Conservation (phyloP, 2,888 invertebrate genomes). For the Metopia argyrocephala region DNA sequence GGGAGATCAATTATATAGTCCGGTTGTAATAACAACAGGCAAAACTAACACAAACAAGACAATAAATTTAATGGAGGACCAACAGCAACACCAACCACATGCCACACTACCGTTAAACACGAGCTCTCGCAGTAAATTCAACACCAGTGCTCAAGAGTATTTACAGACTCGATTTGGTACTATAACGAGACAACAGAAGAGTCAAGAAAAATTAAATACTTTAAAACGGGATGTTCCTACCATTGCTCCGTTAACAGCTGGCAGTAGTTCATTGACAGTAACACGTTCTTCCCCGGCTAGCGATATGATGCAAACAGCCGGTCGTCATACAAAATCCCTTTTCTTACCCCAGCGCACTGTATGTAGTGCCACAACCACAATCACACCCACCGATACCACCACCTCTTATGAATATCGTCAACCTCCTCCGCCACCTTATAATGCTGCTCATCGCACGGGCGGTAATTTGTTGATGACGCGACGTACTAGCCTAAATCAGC, state of each 20-base stretch:
- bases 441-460: conserved; percentile 67
- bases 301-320: conserved; percentile 59
- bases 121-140: conserved; percentile 67
- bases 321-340: conserved; percentile 65
- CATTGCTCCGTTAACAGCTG: conserved; percentile 35
- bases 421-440: conserved; percentile 71
- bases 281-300: conserved; percentile 62
- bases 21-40: conserved; percentile 53
- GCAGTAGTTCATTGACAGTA: conserved; percentile 63
- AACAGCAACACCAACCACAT: conserved; percentile 61
- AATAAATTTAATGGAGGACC: conserved; percentile 68
- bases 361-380: conserved; percentile 55
- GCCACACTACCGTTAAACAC: conserved; percentile 51
- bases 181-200: conserved; percentile 49
- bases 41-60: conserved; percentile 62
- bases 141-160: conserved; percentile 69
- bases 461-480: conserved; percentile 59
- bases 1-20: conserved; percentile 64
- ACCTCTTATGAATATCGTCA: conserved; percentile 69
- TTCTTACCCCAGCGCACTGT: conserved; percentile 63
- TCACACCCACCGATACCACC: conserved; percentile 62
- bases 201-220: conserved; percentile 57
- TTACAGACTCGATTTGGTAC: conserved; percentile 67
- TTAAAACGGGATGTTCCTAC: conserved; percentile 54
- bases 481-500: conserved; percentile 61